A percentile compares a stretch with the other conserved stretches of the same genome.
Evolutionary conservation across 2,113 vertebrate genomes (phyloP).

Genomic region (Plecotus auritus): DNA sequence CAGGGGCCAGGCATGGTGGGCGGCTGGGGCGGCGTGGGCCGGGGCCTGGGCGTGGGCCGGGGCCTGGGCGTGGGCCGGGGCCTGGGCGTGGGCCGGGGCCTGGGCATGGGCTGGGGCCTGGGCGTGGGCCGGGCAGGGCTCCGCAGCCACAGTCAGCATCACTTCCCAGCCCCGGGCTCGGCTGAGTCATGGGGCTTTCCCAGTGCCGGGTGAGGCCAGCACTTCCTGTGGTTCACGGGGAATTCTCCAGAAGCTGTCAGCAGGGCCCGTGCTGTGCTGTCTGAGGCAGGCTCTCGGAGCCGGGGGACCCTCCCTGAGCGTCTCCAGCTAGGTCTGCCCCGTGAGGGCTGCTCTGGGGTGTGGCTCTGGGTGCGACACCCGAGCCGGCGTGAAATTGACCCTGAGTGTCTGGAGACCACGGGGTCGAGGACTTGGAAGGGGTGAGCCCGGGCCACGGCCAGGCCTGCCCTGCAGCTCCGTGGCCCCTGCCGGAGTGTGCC

Average conservation of each 20-base stretch:
- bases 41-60: no score
- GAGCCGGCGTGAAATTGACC: neutral
- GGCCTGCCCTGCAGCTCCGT: neutral
- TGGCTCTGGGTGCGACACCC: neutral
- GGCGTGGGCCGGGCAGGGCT: neutral
- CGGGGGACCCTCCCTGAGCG: fast-evolving
- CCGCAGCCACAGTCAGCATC: neutral
- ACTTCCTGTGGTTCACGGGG: constrained; percentile 72
- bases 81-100: neutral
- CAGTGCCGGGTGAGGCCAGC: constrained; percentile 49
- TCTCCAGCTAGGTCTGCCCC: neutral
- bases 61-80: neutral
- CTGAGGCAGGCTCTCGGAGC: neutral
- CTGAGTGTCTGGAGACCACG: neutral
- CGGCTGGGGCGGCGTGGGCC: neutral
- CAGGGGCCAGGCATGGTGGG: neutral
- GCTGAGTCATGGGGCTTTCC: constrained; percentile 76
- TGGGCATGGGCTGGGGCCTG: neutral
- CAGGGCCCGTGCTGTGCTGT: neutral
- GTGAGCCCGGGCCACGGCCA: neutral
- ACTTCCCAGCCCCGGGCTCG: constrained; percentile 57
- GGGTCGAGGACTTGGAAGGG: neutral
- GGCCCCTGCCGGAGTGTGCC: neutral
- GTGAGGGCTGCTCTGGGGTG: neutral
- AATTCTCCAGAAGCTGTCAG: constrained; percentile 60